Percentiles rank a stretch among this genome's conserved stretches.
phyloP scores from a whole-genome alignment of 2,113 vertebrate genomes.

The Centrocercus urophasianus region DNA sequence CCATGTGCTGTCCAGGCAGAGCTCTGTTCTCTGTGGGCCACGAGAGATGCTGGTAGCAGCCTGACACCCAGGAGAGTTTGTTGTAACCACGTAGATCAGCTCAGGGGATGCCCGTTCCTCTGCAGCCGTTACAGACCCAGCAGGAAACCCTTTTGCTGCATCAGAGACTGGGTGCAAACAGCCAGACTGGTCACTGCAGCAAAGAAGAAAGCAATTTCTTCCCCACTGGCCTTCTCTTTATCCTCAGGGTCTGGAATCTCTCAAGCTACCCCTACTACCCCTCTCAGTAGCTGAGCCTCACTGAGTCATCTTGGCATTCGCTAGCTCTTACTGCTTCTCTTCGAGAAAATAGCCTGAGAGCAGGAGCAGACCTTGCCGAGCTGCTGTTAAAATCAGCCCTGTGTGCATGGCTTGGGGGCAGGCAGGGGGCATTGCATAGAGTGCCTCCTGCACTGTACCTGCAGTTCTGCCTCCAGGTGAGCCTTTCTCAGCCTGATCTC shows the following conservation, averaged over 20 bases:
- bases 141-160: background rate
- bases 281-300: background rate
- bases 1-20: fast-evolving
- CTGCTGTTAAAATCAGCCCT: background rate
- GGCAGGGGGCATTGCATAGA: fast-evolving
- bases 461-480: fast-evolving
- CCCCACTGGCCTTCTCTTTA: background rate
- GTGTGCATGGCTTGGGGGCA: fast-evolving
- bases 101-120: background rate
- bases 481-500: background rate
- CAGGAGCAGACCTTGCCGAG: background rate
- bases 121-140: background rate
- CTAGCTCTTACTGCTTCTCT: background rate
- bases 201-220: background rate
- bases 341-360: background rate
- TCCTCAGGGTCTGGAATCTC: background rate
- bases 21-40: background rate
- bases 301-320: constrained; percentile 51
- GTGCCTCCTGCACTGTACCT: background rate
- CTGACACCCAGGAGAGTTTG: background rate
- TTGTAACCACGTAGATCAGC: background rate
- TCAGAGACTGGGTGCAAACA: background rate
- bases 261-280: background rate
- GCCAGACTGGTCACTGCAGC: background rate
- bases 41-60: background rate